Conservation (phyloP, 2,888 invertebrate species). For the Megaustenia siamemsis region DNA sequence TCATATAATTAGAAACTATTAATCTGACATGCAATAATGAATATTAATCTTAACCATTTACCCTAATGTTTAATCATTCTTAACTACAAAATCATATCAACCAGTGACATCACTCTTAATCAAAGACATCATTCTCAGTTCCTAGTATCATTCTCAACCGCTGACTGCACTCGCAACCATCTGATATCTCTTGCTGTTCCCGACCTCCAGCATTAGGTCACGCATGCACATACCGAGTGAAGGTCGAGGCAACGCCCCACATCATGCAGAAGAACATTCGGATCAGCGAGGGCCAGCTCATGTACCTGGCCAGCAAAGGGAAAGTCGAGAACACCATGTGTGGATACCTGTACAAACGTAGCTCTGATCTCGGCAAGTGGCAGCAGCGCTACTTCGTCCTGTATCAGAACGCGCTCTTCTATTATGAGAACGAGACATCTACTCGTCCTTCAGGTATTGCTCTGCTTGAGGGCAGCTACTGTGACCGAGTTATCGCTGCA, state of each 20-base stretch:
- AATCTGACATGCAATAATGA: no score
- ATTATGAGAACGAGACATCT: constrained; percentile 91
- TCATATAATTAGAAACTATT: no score
- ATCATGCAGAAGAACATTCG: constrained; percentile 90
- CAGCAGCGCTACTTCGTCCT: constrained; percentile 83
- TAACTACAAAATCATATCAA: no score
- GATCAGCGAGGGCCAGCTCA: constrained; percentile 89
- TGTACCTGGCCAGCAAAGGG: constrained; percentile 92
- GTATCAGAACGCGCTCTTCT: constrained; percentile 92
- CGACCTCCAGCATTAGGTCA: no score
- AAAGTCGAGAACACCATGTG: constrained; percentile 90
- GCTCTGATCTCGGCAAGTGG: constrained; percentile 93
- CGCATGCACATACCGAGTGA: background rate
- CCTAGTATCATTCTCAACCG: no score
- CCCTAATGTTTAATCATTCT: no score
- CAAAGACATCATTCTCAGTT: no score
- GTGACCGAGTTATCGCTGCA: constrained; percentile 77
- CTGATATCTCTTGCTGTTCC: background rate
- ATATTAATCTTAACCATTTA: no score
- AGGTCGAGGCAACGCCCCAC: background rate
- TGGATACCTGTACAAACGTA: constrained; percentile 91
- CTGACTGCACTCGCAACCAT: no score
- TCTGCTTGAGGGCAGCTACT: constrained; percentile 92
- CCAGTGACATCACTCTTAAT: no score
- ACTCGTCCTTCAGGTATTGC: constrained; percentile 90